phyloP scores from a whole-genome alignment of 2,113 vertebrate genomes.

The Hemibagrus wyckioides region DNA sequence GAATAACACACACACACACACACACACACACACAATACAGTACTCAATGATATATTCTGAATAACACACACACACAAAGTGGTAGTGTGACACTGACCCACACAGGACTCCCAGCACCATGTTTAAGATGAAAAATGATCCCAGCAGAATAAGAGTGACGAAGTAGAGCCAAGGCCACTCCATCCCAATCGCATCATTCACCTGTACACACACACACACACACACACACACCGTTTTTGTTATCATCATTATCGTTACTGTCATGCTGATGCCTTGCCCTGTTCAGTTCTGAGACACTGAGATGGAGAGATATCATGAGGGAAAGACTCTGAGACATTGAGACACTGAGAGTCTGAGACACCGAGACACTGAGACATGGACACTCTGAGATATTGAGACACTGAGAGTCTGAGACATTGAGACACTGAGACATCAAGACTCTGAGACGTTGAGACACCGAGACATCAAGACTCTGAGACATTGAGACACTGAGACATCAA shows the following conservation, averaged over 20 bases:
- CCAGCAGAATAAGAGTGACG: constrained; percentile 88
- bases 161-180: constrained; percentile 97
- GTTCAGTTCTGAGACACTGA: background rate
- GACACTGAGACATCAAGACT: no score
- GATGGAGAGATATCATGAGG: no score
- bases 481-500: no score
- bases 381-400: no score
- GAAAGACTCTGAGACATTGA: background rate
- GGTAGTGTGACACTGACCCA: constrained; percentile 69
- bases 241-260: background rate
- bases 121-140: constrained; percentile 93
- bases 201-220: constrained; percentile 67
- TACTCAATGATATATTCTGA: background rate
- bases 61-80: background rate
- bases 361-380: no score
- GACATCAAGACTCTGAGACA: no score
- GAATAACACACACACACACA: background rate
- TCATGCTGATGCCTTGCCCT: background rate
- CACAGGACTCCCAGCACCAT: constrained; percentile 88
- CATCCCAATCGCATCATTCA: constrained; percentile 92
- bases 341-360: no score
- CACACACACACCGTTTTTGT: constrained; percentile 4
- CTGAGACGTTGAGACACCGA: no score
- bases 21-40: background rate
- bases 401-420: no score